These are phyloP conservation scores for Deilephila elpenor DNA, from an alignment of 2,888 invertebrate species.

Conservation along the genomic window DNA sequence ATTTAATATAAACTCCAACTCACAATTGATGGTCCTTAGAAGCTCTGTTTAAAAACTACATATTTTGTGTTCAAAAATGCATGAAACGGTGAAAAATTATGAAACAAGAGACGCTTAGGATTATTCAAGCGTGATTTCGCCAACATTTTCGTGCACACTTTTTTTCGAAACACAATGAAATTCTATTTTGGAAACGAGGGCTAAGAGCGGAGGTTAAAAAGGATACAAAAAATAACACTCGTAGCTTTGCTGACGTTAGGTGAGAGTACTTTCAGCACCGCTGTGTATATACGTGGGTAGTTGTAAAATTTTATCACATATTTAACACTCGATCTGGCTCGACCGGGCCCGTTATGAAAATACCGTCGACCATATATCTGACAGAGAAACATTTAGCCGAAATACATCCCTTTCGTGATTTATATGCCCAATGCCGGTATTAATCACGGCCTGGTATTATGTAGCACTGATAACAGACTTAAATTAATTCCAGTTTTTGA, in stretches of 20 bases:
- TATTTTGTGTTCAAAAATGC: no score
- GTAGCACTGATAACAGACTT: slow-evolving; percentile 24
- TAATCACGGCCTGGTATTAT: slow-evolving; percentile 34
- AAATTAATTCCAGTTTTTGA: background rate
- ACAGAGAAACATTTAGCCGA: slow-evolving; percentile 36
- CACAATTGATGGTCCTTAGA: no score
- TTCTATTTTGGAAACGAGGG: slow-evolving; percentile 10
- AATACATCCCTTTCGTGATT: slow-evolving; percentile 41
- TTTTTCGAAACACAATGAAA: slow-evolving; percentile 11
- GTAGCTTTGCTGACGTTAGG: background rate
- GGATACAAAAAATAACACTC: slow-evolving; percentile 1
- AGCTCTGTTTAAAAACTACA: no score
- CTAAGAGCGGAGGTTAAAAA: slow-evolving; percentile 9
- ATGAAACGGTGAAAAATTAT: no score
- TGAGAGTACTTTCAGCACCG: background rate
- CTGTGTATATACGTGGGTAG: background rate
- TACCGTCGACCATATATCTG: slow-evolving; percentile 27
- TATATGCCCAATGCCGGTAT: slow-evolving; percentile 37
- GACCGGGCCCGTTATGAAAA: slow-evolving; percentile 7
- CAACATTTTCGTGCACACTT: background rate
- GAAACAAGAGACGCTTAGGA: background rate
- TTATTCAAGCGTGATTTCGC: background rate
- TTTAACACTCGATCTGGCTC: slow-evolving; percentile 21
- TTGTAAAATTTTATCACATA: slow-evolving; percentile 15
- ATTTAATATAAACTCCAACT: background rate